A percentile compares a stretch with the other conserved stretches of the same genome.
Evolutionary conservation across 2,888 invertebrate species (phyloP).

Genomic region (Thumatha senex): DNA sequence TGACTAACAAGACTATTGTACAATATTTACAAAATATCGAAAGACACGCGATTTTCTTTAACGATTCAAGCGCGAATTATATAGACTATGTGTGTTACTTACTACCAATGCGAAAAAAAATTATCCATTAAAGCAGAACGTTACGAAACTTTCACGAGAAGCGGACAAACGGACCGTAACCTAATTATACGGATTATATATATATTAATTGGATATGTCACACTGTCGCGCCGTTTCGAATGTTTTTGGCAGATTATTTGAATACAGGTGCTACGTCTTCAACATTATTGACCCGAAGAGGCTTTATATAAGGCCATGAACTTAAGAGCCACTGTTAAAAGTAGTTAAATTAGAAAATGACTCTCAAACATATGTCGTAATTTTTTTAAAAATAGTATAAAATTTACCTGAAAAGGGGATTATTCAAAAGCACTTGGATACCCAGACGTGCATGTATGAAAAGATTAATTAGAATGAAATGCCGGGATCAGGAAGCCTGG

Average conservation of each 20-base stretch:
- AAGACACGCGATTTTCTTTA: conserved; percentile 29
- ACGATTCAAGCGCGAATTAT: conserved; percentile 37
- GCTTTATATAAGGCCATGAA: no score
- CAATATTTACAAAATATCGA: conserved; percentile 18
- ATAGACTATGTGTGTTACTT: conserved; percentile 26
- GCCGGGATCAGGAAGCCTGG: no score
- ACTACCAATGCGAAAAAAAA: conserved; percentile 38
- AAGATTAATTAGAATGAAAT: no score
- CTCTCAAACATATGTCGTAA: no score
- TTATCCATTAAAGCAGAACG: conserved; percentile 45
- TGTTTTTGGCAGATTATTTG: conserved; percentile 15
- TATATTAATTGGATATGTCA: conserved; percentile 27
- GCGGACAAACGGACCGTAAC: conserved; percentile 35
- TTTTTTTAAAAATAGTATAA: no score
- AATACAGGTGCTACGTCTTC: no score
- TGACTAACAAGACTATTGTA: conserved; percentile 13
- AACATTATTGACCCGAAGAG: no score
- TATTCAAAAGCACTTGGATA: no score
- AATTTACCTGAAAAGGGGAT: no score
- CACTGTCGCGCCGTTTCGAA: conserved; percentile 22
- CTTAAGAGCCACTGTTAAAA: no score
- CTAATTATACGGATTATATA: conserved; percentile 40
- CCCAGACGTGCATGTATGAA: no score
- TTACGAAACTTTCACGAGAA: conserved; percentile 50
- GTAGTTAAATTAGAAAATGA: no score